Evolutionary conservation across 2,888 invertebrate species (phyloP).

Genomic region (Halictus quadricinctus): DNA sequence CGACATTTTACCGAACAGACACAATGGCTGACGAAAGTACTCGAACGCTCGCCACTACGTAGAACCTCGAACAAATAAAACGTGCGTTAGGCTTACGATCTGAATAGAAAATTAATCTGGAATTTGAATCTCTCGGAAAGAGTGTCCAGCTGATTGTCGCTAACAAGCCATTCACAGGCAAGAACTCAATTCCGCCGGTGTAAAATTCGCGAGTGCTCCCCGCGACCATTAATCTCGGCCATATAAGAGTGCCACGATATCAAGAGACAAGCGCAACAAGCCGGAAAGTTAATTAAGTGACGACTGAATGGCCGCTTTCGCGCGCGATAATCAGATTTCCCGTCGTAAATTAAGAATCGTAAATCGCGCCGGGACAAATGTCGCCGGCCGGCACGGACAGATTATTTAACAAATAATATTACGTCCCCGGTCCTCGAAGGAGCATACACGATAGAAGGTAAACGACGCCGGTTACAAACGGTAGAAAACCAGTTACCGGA

Average conservation of each 20-base stretch:
- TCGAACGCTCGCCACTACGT: too few relatives aligned
- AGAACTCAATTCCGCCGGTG: slow-evolving; percentile 4
- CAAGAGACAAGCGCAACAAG: slow-evolving; percentile 11
- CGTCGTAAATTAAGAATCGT: slow-evolving; percentile 30
- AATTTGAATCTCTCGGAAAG: background rate
- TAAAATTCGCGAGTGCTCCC: slow-evolving; percentile 1
- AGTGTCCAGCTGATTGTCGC: background rate
- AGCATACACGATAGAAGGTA: background rate
- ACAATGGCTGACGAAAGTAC: too few relatives aligned
- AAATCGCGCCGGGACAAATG: slow-evolving; percentile 48
- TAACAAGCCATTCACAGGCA: background rate
- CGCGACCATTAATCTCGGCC: background rate
- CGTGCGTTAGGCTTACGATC: background rate
- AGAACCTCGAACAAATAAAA: background rate
- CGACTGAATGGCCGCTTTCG: background rate
- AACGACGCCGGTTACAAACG: slow-evolving; percentile 51
- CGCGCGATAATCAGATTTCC: background rate
- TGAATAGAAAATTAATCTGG: background rate
- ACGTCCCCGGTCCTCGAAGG: background rate
- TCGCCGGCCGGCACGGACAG: slow-evolving; percentile 39
- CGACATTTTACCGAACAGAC: too few relatives aligned
- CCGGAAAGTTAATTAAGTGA: slow-evolving; percentile 15
- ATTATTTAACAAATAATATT: slow-evolving; percentile 61
- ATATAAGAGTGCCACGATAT: background rate
- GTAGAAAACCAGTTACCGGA: slow-evolving; percentile 61